phyloP scores from a whole-genome alignment of 2,797 vertebrate genomes.

The Intellagama lesueurii region DNA sequence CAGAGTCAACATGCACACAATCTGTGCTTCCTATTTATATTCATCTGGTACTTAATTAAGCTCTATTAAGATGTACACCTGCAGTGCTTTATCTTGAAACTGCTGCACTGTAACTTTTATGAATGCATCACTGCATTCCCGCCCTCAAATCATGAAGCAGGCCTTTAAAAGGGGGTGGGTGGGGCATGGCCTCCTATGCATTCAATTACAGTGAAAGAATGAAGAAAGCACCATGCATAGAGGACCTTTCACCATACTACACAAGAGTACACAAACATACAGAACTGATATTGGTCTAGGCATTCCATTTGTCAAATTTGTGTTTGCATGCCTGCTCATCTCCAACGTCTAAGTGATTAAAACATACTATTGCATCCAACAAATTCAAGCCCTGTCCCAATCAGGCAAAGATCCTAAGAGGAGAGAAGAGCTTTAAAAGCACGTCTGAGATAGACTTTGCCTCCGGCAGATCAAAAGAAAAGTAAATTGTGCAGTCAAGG shows the following conservation, averaged over 20 bases:
- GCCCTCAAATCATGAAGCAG: not conserved
- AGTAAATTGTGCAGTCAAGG: conserved; percentile 25
- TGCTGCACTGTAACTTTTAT: not conserved
- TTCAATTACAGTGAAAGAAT: not conserved
- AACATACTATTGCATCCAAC: not conserved
- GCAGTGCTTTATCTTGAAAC: not conserved
- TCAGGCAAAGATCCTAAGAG: conserved; percentile 18
- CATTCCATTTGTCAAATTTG: not conserved
- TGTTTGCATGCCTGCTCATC: not conserved
- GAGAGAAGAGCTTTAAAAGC: conserved; percentile 13
- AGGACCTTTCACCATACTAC: not conserved
- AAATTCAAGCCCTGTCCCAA: conserved; percentile 6
- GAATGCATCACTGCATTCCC: not conserved
- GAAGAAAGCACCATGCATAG: not conserved
- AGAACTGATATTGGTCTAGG: not conserved
- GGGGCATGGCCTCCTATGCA: not conserved
- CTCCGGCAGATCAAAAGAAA: conserved; percentile 26
- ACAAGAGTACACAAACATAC: not conserved
- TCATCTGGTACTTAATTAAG: conserved; percentile 30
- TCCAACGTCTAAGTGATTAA: not conserved
- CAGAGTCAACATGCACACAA: conserved; percentile 27
- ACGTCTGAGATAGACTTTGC: conserved; percentile 25
- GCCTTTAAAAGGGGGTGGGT: not conserved
- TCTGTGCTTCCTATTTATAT: conserved; percentile 49
- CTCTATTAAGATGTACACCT: conserved; percentile 38